Percentiles rank a stretch among this genome's conserved stretches.
Conservation (phyloP, 2,113 vertebrate species). For the Geococcyx californianus region DNA sequence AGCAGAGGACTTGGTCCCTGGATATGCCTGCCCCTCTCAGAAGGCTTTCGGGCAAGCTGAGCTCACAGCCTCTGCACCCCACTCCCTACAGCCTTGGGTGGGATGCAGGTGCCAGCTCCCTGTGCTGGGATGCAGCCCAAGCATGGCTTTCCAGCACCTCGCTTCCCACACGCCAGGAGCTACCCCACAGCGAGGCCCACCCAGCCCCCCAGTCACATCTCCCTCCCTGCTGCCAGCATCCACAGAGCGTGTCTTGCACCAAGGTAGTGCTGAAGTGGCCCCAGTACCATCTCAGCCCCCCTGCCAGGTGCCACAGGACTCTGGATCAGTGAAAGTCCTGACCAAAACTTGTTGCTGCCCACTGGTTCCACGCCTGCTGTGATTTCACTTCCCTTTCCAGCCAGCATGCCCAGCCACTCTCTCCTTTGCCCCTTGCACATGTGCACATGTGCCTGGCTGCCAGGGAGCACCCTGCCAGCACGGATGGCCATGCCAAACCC, state of each 20-base stretch:
- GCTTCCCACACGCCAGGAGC: neutral
- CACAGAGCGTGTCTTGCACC: neutral
- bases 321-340: neutral
- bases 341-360: neutral
- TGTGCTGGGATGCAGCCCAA: fast-evolving
- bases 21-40: neutral
- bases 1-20: neutral
- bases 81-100: fast-evolving
- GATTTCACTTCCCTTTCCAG: conserved; percentile 6
- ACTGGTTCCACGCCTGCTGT: neutral
- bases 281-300: neutral
- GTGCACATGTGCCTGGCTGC: neutral
- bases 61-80: neutral
- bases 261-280: neutral
- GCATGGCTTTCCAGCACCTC: neutral
- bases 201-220: fast-evolving
- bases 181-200: neutral
- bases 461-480: fast-evolving
- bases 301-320: fast-evolving
- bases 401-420: fast-evolving
- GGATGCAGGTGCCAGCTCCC: neutral
- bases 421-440: neutral
- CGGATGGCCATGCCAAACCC: neutral
- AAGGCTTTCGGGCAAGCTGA: neutral
- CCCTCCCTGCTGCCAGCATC: neutral